Conservation (phyloP, 2,888 invertebrate genomes). For the Glyphotaelius pellucidus region DNA sequence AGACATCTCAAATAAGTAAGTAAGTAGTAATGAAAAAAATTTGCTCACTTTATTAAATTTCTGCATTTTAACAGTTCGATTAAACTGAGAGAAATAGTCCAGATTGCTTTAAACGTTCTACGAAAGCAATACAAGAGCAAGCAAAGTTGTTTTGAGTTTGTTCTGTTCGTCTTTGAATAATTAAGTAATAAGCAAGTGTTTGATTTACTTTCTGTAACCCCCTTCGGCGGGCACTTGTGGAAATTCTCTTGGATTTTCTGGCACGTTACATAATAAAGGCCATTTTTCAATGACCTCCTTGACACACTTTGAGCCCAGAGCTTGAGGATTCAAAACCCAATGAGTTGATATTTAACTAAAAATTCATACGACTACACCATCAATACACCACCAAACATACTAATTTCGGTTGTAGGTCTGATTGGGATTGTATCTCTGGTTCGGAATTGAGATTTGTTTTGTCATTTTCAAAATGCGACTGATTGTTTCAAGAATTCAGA, state of each 20-base stretch:
- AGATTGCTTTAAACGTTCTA: neutral
- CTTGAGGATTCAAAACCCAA: neutral
- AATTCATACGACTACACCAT: neutral
- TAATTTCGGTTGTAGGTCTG: too few relatives aligned
- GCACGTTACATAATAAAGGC: neutral
- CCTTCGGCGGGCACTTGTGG: neutral
- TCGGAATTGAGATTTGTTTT: too few relatives aligned
- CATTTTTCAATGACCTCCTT: neutral
- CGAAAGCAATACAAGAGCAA: neutral
- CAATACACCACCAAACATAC: too few relatives aligned
- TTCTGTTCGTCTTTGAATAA: neutral
- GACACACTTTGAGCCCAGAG: neutral
- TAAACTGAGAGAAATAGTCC: neutral
- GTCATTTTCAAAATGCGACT: too few relatives aligned
- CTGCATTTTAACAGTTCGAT: too few relatives aligned
- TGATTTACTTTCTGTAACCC: neutral
- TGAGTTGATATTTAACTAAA: neutral
- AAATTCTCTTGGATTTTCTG: neutral
- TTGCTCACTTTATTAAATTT: too few relatives aligned
- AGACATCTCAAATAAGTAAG: too few relatives aligned
- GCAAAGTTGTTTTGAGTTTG: neutral
- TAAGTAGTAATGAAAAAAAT: too few relatives aligned
- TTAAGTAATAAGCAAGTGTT: neutral
- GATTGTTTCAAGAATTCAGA: too few relatives aligned
- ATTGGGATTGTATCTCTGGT: too few relatives aligned